Conservation (phyloP, 2,888 invertebrate species). For the Cylindroiulus punctatus region DNA sequence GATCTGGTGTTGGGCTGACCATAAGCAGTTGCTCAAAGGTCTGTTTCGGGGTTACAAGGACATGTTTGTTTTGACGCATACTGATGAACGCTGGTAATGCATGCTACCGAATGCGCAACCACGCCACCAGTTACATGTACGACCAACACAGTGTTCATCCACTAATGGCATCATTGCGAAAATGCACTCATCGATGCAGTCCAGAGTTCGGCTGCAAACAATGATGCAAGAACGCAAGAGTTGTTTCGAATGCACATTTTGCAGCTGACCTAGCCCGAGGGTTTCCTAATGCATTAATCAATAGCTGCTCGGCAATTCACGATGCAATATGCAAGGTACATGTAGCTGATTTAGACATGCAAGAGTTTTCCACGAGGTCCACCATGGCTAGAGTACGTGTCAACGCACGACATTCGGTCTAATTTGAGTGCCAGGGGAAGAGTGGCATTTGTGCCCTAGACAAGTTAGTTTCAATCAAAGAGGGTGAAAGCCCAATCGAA, state of each 20-base stretch:
- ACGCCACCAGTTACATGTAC: neutral
- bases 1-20: too few relatives aligned
- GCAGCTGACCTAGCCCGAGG: constrained; percentile 27
- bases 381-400: neutral
- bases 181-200: neutral
- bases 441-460: neutral
- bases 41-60: neutral
- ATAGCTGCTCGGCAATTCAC: neutral
- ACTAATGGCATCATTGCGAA: constrained; percentile 25
- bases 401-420: neutral
- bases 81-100: neutral
- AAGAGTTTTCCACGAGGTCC: neutral
- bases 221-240: neutral
- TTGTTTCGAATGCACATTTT: constrained; percentile 15
- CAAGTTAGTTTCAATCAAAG: constrained; percentile 32
- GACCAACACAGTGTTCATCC: neutral
- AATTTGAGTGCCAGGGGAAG: neutral
- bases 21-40: too few relatives aligned
- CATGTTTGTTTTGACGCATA: neutral
- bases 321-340: neutral
- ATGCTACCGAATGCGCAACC: neutral
- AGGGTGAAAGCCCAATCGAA: neutral
- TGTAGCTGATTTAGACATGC: neutral
- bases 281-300: constrained; percentile 8
- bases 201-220: neutral